A percentile compares a stretch with the other conserved stretches of the same genome.
Conservation (phyloP, 2,113 vertebrate genomes). For the Tylochromis polylepis region DNA sequence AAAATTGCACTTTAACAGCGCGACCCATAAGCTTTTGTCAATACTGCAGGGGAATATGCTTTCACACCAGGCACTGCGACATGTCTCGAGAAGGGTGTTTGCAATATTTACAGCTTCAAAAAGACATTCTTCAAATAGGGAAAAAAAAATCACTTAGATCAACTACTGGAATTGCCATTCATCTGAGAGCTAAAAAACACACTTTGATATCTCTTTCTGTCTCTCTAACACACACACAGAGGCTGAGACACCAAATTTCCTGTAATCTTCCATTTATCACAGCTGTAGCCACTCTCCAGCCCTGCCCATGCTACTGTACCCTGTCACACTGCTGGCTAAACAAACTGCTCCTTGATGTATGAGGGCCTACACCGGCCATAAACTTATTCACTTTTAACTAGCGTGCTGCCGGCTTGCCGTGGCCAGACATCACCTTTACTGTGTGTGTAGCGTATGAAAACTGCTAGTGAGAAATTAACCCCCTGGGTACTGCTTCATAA, state of each 20-base stretch:
- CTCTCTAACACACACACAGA: slow-evolving; percentile 12
- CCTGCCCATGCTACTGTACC: slow-evolving; percentile 73
- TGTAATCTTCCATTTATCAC: slow-evolving; percentile 77
- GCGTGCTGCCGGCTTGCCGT: slow-evolving; percentile 67
- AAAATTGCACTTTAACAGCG: background rate
- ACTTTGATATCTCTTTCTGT: slow-evolving; percentile 40
- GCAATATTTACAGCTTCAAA: slow-evolving; percentile 58
- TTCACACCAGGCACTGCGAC: background rate
- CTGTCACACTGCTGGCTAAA: slow-evolving; percentile 82
- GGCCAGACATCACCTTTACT: slow-evolving; percentile 48
- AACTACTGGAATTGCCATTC: slow-evolving; percentile 57
- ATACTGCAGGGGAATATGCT: slow-evolving; percentile 20
- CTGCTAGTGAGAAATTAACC: slow-evolving; percentile 64
- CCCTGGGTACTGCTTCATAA: slow-evolving; percentile 67
- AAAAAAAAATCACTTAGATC: background rate
- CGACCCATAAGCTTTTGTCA: slow-evolving; percentile 12
- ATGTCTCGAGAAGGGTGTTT: slow-evolving; percentile 5
- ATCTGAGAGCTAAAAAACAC: slow-evolving; percentile 59
- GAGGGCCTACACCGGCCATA: slow-evolving; percentile 80
- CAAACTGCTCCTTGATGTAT: slow-evolving; percentile 88
- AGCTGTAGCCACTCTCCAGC: slow-evolving; percentile 54
- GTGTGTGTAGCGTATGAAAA: slow-evolving; percentile 49
- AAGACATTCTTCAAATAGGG: slow-evolving; percentile 47
- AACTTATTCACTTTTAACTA: slow-evolving; percentile 87
- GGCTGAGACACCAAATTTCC: slow-evolving; percentile 32